Base-by-base conservation (phyloP, 2,888 invertebrate species). In the Tillus elongatus region DNA sequence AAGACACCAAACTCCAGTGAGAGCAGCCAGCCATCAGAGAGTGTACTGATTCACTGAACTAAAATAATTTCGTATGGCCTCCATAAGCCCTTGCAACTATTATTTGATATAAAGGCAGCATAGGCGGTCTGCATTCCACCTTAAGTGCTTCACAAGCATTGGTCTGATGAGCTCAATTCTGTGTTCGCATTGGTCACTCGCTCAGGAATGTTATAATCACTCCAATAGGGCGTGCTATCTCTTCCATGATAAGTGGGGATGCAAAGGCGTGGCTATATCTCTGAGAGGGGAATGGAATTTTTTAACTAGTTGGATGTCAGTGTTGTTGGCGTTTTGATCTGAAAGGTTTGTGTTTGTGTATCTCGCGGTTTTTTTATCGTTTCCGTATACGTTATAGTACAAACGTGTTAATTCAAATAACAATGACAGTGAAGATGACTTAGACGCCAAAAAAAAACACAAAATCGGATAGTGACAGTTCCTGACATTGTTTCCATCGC, bases 211-310 rank as follows among this genome's bases (percentile, higher is more conserved):
- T 46, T 47, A 45, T 55, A 52, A 53, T 53, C 52, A 51, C 42
- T 47, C 39, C 44, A 33, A 35, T 32, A 38, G 48, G 54, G 57
- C 54, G 57, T 47, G 42, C 35, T 50, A 28, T 34, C 28, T 16
- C 13, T 24, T 28, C 34, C 33, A 33, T 15, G 13, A 31, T 29
- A 36, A 46, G 47, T 44, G 52, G 52, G 54, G 47, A 39, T 30
- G 26, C 16, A 26, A 33, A 37, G 55, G 58, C 51, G 54, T 50
- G 46, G 51, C 47, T 43, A 13, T 8, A n/a, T 26, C 32, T 38
- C 46, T 41, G 35, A 40, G 51, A 51, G 53, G 58, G 58, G 52
- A 51, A 44, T 49, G 50, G 57, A 56, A 57, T 57, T 58, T 55
- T 55, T 56, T n/a, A n/a, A n/a, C n/a, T n/a, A n/a, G n/a, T n/a